Evolutionary conservation across 2,888 invertebrate genomes (phyloP), one percentile per base, ranked within the genome.

Genomic region (Molanna angustata): DNA sequence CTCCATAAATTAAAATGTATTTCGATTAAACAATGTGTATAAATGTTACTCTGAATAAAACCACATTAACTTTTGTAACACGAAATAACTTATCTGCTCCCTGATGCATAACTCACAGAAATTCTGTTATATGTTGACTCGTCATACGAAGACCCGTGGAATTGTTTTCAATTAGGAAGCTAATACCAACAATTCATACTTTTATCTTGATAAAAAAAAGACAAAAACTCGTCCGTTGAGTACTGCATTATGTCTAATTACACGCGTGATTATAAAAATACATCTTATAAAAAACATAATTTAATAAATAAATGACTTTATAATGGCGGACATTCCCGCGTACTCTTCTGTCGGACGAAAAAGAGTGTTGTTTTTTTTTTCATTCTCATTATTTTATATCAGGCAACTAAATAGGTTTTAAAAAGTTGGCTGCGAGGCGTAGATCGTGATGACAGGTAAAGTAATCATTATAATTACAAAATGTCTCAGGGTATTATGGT

Each of bases 381-480:
- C 37, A 42, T 27, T 27, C 35, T 37, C n/a, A n/a, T 56, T 49
- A 45, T 49, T 49, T 33, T 40, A 44, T 43, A 52, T 56, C 49
- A 56, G 52, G 52, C 41, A 18, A 45, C 45, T 32, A 56, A 56
- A 56, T 49, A 48, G 35, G 35, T 44, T 43, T 52, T 49, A 41
- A 37, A n/a, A 27, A 41, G 47, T 39, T 22, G 42, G 37, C 41
- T 41, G 9, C 31, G 27, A 48, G 51, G 55, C 19, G 46, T 37
- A 32, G 13, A 11, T 42, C 48, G 35, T 52, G 57, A 57, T 54
- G 57, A 57, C 57, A 57, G 54, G 39, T 48, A 50, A 54, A 44
- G 35, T 57, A 51, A 54, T 54, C 57, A 53, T 57, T 48, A 54
- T 54, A 54, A 54, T 57, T 54, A 54, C 51, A 49, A 22, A 49